Base-by-base conservation (phyloP, 2,888 invertebrate species). In the Campaea margaritaria region DNA sequence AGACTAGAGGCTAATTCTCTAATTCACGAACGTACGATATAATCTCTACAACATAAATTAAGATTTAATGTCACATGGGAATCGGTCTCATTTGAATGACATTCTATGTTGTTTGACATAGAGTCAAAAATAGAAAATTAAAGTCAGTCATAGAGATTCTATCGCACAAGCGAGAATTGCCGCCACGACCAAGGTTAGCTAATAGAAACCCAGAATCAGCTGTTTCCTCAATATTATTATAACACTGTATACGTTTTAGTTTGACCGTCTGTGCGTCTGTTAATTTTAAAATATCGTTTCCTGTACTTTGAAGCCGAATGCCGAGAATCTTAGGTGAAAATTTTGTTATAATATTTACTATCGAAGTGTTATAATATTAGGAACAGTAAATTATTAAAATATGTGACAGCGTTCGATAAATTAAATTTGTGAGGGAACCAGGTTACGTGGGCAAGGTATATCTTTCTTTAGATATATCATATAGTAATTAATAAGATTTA, bases 181-280 rank as follows among this genome's bases (percentile, higher is more conserved):
- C 31, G n/a, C 31, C 31, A 31, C 31, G 2, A 31, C 31, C 54
- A 51, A 55, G 58, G 55, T 58, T 58, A 48, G 21, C 57, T 57
- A 57, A 62, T 57, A 57, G 53, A 50, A 58, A 50, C 41, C 52
- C 46, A 43, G 52, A 56, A 65, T 62, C 62, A 65, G 58, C 56
- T 48, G 62, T 56, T 65, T 62, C 65, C 57, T 61, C 42, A 45
- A 50, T 47, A 46, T 38, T 43, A 43, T 58, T 61, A 51, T 42
- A 48, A 67, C 67, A 64, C 56, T 48, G 60, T 54, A 62, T 62
- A 58, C 58, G 63, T 62, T 65, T 63, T 53, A 68, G 62, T 64
- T 47, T 54, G 63, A 47, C 52, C 51, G 62, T 62, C 48, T 62
- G 60, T 55, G 36, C 58, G 62, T 58, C 56, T 54, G 59, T 46